Percentiles rank a stretch among this genome's conserved stretches.
Evolutionary conservation across 1,140 invertebrate genomes (phyloP).

Genomic region (Aphelenchoides besseyi): DNA sequence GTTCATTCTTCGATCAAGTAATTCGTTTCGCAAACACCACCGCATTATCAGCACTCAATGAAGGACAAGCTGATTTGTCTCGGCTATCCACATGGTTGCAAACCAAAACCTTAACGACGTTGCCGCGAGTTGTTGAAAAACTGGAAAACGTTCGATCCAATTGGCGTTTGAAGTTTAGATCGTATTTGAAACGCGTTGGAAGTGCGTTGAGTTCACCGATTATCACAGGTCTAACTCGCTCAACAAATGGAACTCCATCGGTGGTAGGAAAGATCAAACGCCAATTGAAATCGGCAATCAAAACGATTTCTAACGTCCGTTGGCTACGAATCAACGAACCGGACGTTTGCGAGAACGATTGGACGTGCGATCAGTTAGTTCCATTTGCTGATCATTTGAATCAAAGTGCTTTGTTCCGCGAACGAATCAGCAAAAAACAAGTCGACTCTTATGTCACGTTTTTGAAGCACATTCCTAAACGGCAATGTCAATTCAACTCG

Average conservation of each 20-base stretch:
- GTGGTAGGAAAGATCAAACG: background rate
- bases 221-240: background rate
- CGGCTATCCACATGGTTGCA: background rate
- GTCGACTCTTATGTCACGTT: conserved; percentile 10
- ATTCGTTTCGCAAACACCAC: background rate
- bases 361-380: background rate
- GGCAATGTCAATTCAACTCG: conserved; percentile 16
- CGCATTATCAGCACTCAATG: background rate
- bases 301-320: background rate
- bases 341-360: background rate
- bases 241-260: background rate
- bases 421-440: conserved; percentile 3
- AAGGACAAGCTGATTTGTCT: background rate
- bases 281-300: background rate
- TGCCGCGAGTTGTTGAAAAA: background rate
- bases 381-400: background rate
- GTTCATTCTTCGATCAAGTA: background rate
- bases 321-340: background rate
- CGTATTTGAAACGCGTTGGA: background rate
- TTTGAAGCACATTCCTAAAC: background rate
- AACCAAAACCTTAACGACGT: background rate
- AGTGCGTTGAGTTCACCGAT: background rate
- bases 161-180: conserved; percentile 5
- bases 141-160: background rate
- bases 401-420: background rate